Evolutionary conservation across 2,888 invertebrate species (phyloP).

Genomic region (Sesia bembeciformis): DNA sequence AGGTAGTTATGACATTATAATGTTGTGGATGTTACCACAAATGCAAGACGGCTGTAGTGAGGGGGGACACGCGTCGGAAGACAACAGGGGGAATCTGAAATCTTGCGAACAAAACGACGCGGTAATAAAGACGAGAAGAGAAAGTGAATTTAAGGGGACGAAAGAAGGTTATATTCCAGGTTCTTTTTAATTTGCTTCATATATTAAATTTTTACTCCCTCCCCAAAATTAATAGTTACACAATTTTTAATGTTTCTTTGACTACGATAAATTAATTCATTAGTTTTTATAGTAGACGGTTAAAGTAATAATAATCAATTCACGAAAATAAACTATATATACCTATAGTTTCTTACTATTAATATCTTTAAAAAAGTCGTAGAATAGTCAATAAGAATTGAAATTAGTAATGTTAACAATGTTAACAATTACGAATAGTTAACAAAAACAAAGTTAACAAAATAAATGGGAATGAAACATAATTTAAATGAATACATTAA

Average conservation of each 20-base stretch:
- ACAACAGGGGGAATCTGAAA: constrained; percentile 68
- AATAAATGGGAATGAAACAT: background rate
- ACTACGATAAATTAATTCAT: no score
- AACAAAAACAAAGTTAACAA: background rate
- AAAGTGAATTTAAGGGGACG: constrained; percentile 78
- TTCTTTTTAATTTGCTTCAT: constrained; percentile 70
- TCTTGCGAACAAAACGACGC: constrained; percentile 74
- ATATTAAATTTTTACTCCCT: constrained; percentile 37
- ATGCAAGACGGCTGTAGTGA: constrained; percentile 45
- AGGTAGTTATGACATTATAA: constrained; percentile 55
- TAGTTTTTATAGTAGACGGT: no score
- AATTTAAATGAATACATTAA: constrained; percentile 5
- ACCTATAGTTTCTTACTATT: no score
- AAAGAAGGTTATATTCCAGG: constrained; percentile 67
- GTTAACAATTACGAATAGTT: background rate
- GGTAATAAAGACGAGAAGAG: constrained; percentile 77
- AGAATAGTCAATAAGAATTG: no score
- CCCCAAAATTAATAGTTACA: background rate
- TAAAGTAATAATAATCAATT: no score
- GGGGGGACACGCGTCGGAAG: constrained; percentile 65
- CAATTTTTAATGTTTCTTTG: no score
- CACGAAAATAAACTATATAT: no score
- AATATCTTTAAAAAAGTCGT: no score
- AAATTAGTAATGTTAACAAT: no score
- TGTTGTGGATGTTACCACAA: constrained; percentile 27